Evolutionary conservation across 2,888 invertebrate genomes (phyloP).

Genomic region (Seira sanloemensis): DNA sequence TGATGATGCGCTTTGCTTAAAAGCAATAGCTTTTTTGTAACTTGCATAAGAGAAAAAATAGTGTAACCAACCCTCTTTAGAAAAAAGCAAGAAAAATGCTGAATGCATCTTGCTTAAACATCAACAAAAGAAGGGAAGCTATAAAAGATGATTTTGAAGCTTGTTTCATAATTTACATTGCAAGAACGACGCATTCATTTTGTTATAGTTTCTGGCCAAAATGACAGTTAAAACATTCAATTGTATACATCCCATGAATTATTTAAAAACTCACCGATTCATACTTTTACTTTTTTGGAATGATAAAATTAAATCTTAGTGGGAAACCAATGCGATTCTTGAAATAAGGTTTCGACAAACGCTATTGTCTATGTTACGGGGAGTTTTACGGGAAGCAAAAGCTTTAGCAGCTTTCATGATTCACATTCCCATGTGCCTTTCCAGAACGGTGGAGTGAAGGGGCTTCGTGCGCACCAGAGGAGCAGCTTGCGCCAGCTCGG

Average conservation of each 20-base stretch:
- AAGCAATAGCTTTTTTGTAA: background rate
- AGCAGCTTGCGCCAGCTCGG: constrained; percentile 51
- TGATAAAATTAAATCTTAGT: background rate
- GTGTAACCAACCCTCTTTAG: no score
- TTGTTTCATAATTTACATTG: no score
- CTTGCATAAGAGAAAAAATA: background rate
- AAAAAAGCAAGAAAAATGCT: no score
- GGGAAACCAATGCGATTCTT: background rate
- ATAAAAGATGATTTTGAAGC: no score
- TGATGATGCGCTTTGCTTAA: background rate
- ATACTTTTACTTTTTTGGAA: no score
- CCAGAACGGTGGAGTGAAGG: background rate
- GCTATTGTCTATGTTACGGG: background rate
- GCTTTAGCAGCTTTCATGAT: background rate
- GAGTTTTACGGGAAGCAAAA: background rate
- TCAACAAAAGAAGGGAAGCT: background rate
- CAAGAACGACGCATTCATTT: no score
- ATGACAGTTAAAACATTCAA: no score
- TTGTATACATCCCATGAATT: no score
- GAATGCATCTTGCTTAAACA: background rate
- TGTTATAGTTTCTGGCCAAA: no score
- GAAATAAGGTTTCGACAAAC: background rate
- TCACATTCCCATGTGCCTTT: background rate
- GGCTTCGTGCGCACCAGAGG: no score
- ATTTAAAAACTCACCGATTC: no score